Percentiles rank a stretch among this genome's conserved stretches.
Evolutionary conservation across 1,140 invertebrate genomes (phyloP).

Genomic region (Nylanderia fulva): DNA sequence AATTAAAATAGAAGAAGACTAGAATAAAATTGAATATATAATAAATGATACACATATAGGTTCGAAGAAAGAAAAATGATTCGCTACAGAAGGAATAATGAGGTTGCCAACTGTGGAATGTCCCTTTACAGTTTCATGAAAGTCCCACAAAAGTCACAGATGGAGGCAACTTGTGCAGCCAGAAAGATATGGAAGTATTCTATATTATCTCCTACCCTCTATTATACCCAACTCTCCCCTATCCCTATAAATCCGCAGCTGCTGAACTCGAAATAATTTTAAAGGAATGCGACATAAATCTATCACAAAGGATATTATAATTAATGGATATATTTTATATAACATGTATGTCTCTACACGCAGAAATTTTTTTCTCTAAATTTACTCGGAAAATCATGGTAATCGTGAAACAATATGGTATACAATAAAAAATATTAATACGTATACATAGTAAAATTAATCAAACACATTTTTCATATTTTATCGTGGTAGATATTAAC

Average conservation of each 20-base stretch:
- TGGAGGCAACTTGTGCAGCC: not conserved
- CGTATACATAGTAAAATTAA: no score
- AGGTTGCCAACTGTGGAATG: not conserved
- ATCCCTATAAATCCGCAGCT: slow-evolving; percentile 15
- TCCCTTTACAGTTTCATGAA: not conserved
- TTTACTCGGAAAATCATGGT: no score
- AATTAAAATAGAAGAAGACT: not conserved
- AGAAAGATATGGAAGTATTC: not conserved
- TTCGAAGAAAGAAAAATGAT: not conserved
- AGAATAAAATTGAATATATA: not conserved
- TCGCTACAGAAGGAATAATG: not conserved
- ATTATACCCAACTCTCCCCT: not conserved
- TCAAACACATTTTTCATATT: no score
- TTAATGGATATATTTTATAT: slow-evolving; percentile 22
- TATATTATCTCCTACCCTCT: not conserved
- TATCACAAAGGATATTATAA: not conserved
- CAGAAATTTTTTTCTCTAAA: no score
- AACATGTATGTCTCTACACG: not conserved
- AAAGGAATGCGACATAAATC: slow-evolving; percentile 3
- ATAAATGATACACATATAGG: no score
- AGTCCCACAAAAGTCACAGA: slow-evolving; percentile 29
- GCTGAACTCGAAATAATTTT: slow-evolving; percentile 24
- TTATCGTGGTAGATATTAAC: no score
- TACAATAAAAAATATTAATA: no score
- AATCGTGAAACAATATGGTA: no score